Conservation (phyloP, 2,113 vertebrate species). For the Todiramphus saurophagus region DNA sequence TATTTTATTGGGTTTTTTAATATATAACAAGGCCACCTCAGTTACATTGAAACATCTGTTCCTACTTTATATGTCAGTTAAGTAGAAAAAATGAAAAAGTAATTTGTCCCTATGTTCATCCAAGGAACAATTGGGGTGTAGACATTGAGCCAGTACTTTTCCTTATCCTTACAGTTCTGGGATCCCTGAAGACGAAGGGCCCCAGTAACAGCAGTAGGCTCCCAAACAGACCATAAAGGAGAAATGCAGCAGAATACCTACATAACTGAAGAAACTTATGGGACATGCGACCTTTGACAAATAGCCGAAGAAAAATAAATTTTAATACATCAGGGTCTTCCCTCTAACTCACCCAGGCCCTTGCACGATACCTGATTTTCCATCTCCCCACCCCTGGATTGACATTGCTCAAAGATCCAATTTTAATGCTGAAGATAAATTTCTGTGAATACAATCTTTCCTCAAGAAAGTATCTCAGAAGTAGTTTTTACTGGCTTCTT, state of each 20-base stretch:
- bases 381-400: not conserved
- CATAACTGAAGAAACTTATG: not conserved
- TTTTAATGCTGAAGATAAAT: not conserved
- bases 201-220: not conserved
- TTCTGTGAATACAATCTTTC: not conserved
- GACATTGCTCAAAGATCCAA: not conserved
- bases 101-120: not conserved
- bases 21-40: not conserved
- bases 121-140: not conserved
- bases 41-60: not conserved
- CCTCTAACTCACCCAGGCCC: constrained; percentile 28
- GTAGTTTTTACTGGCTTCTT: not conserved
- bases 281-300: constrained; percentile 11
- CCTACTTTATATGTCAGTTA: not conserved
- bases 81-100: not conserved
- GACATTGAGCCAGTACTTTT: not conserved
- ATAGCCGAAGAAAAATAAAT: constrained; percentile 51
- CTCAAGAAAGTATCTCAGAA: not conserved
- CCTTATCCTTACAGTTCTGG: not conserved
- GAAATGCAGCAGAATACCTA: not conserved
- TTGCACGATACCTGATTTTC: not conserved
- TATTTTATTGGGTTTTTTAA: not conserved
- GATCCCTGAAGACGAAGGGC: not conserved
- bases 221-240: not conserved
- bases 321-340: constrained; percentile 27